Conservation (phyloP, 2,888 invertebrate genomes). For the Eupeodes luniger region DNA sequence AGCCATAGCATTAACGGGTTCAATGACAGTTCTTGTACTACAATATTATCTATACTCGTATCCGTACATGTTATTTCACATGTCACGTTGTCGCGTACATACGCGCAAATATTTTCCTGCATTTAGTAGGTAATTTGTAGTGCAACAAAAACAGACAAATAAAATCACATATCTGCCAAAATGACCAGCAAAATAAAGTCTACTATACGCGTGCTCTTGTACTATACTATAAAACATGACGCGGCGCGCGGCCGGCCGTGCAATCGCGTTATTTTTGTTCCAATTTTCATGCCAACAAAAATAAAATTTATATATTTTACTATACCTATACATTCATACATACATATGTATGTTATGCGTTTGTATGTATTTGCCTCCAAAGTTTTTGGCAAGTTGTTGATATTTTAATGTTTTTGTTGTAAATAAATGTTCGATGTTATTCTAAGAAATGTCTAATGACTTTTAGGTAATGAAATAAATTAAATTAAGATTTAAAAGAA, state of each 20-base stretch:
- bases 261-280: constrained; percentile 27
- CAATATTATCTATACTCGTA: neutral
- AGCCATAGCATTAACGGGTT: constrained; percentile 5
- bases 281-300: constrained; percentile 44
- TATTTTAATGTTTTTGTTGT: constrained; percentile 8
- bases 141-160: neutral
- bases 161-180: constrained; percentile 13
- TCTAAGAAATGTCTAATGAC: constrained; percentile 21
- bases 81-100: constrained; percentile 4
- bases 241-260: neutral
- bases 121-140: constrained; percentile 12
- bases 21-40: constrained; percentile 17
- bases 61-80: neutral
- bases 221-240: too few relatives aligned
- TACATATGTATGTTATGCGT: neutral
- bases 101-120: constrained; percentile 23
- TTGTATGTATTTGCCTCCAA: neutral
- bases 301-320: constrained; percentile 20
- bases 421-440: neutral
- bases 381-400: constrained; percentile 23
- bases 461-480: constrained; percentile 19
- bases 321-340: neutral
- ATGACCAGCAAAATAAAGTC: constrained; percentile 7
- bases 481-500: constrained; percentile 2
- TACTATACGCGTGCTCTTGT: neutral